Base-by-base conservation (phyloP, 1,140 invertebrate genomes). In the Adelges cooleyi region DNA sequence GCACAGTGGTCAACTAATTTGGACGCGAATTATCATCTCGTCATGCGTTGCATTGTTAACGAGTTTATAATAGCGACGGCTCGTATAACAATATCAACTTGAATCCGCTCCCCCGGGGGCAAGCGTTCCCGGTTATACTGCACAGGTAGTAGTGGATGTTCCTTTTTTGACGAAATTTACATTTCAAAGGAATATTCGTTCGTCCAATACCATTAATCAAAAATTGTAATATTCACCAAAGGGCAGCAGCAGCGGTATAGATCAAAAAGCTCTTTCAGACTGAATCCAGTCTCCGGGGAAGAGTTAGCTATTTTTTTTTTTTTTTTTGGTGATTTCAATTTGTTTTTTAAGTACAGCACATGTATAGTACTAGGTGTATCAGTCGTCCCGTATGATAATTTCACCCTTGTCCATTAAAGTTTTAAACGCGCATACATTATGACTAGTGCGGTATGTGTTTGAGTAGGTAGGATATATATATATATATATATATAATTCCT, bases 171-270 rank as follows among this genome's bases (percentile, higher is more conserved):
- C 27, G 25, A 48, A 62, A 62, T 62, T 62, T 62, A 62, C 56
- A 62, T 62, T 62, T 48, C 56, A 62, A 62, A 62, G 56, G 40
- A 23, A 48, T 25, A 62, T 62, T 62, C 17, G 42, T 62, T 56
- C 53, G 23, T 56, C 11, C 56, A 33, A 62, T 62, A 62, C 56
- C 20, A 33, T 48, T 62, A 62, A 62, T 62, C 56, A 62, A 62
- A 62, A 62, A 62, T 62, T 62, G 42, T 62, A 62, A 62, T 62
- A 62, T 62, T 48, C 42, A 20, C 25, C 0, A 17, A 2, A 13
- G 2, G 23, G 22, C 29, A 33, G 29, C n/a, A n/a, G n/a, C n/a
- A n/a, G 38, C n/a, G 9, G 6, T 8, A 4, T 18, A 22, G 38
- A 46, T 46, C 42, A 46, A 62, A 62, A 62, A 62, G 25, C 40